Evolutionary conservation across 2,113 vertebrate genomes (phyloP), one percentile per base, ranked within the genome.

Genomic region (Xiphophorus hellerii): DNA sequence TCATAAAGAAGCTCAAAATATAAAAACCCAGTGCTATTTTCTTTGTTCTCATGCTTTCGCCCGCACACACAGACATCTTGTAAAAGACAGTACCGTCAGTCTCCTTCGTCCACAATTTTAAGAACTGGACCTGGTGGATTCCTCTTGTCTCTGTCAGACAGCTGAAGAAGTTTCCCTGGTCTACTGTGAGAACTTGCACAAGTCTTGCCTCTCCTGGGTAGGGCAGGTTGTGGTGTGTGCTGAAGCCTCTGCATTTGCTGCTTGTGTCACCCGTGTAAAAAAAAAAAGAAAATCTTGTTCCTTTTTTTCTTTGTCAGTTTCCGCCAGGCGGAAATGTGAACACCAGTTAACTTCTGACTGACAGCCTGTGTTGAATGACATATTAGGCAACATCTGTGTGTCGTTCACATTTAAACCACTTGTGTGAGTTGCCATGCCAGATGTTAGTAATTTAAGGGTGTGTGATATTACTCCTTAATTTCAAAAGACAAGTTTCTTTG

Each of bases 281-380:
- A 72, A 73, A 51, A 48, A 51, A 51, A 30, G 39, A 42, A 42
- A 42, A 42, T 42, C 78, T 89, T 81, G 90, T 94, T 94, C 88
- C 91, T 92, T 88, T 89, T 93, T 88, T 92, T 87, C 88, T 20
- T 20, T 91, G 89, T 92, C 90, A 84, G 86, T 88, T 94, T 93
- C 92, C 88, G 91, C 73, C 80, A 81, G 84, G 86, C 92, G 88
- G 92, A 92, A 91, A 81, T 90, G 87, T 86, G 74, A 89, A 80
- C 78, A 85, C 31, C 22, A 60, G 33, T 77, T 66, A 66, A 60
- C 37, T 62, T 77, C 84, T 86, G 69, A 82, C 64, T 87, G 82
- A 85, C 81, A 81, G 58, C 37, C 61, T 64, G 66, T 80, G 73
- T 58, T 75, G 48, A 76, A 74, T 77, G 80, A 54, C 74, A 74